Evolutionary conservation across 2,797 vertebrate species (phyloP).

Genomic region (Manis javanica): DNA sequence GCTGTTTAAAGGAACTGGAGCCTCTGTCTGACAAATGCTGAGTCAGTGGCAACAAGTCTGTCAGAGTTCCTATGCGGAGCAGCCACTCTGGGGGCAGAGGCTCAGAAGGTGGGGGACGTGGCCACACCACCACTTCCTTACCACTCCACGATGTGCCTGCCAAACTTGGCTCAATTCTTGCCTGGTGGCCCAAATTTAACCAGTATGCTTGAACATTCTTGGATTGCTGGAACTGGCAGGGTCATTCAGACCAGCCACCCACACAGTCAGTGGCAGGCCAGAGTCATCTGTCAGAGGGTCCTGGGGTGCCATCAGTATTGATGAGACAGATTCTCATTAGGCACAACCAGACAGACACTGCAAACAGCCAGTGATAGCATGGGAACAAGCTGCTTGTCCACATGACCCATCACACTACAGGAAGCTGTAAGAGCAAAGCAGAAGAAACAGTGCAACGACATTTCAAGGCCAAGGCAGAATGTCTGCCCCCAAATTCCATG

Average conservation of each 20-base stretch:
- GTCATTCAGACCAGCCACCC: constrained; percentile 53
- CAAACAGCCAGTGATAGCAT: not conserved
- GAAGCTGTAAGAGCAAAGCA: not conserved
- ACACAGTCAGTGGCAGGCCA: constrained; percentile 17
- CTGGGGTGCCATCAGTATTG: not conserved
- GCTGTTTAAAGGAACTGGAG: constrained; percentile 3
- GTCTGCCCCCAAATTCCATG: not conserved
- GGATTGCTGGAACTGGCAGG: constrained; percentile 2
- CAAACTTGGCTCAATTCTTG: constrained; percentile 34
- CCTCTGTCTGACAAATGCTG: constrained; percentile 54
- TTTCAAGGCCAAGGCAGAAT: constrained; percentile 54
- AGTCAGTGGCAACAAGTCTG: constrained; percentile 64
- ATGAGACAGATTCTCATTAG: not conserved
- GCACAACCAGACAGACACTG: not conserved
- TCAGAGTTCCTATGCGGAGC: constrained; percentile 43
- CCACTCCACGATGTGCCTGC: constrained; percentile 66
- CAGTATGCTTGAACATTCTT: constrained; percentile 49
- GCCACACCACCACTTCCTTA: constrained; percentile 59
- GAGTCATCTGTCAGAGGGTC: constrained; percentile 4
- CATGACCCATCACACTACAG: not conserved
- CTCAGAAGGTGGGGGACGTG: constrained; percentile 54
- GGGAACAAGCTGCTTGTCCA: not conserved
- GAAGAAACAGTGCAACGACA: not conserved
- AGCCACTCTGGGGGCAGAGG: constrained; percentile 1
- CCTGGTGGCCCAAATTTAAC: constrained; percentile 65